Evolutionary conservation across 2,797 vertebrate genomes (phyloP), one percentile per base, ranked within the genome.

Genomic region (Danio tinwini): DNA sequence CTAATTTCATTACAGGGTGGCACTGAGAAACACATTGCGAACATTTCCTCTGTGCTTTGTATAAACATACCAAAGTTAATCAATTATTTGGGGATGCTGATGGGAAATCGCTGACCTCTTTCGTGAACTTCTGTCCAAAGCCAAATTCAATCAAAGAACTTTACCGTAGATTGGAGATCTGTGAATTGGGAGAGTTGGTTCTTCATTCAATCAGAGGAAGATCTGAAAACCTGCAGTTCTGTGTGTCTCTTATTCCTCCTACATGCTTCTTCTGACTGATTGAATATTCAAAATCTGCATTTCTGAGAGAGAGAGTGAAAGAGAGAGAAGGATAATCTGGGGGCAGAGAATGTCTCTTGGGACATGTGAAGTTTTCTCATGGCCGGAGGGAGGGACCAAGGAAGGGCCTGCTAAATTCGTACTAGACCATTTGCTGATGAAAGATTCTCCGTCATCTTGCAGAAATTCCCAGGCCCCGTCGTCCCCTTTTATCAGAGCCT

Each of bases 401-500:
- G 40, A 76, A 83, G 49, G 52, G 59, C 67, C 61, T 67, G 78
- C 67, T 77, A 83, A 79, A 83, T 67, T 64, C 50, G 47, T 74
- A 83, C 76, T 64, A 40, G 63, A 47, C 52, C 39, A 56, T 74
- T 67, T 68, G 64, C 77, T 58, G 81, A 83, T 83, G 76, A 83
- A 61, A 74, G 76, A 78, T 82, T 74, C 56, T 55, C 50, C 40
- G 70, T 79, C 65, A 45, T 72, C 50, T 80, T 53, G 58, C 39
- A 64, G 61, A 76, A 67, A 83, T 83, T 83, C 78, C 73, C 78
- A 83, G 67, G 78, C 78, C 82, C 68, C 74, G 42, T 65, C 61
- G 6, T 71, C 58, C 67, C 72, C 72, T 79, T 29, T 79, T 83
- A 75, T 64, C 71, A 75, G 45, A 70, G 49, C 49, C 56, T 10